Base-by-base conservation (phyloP, 2,797 vertebrate genomes). In the Xenopus petersii region DNA sequence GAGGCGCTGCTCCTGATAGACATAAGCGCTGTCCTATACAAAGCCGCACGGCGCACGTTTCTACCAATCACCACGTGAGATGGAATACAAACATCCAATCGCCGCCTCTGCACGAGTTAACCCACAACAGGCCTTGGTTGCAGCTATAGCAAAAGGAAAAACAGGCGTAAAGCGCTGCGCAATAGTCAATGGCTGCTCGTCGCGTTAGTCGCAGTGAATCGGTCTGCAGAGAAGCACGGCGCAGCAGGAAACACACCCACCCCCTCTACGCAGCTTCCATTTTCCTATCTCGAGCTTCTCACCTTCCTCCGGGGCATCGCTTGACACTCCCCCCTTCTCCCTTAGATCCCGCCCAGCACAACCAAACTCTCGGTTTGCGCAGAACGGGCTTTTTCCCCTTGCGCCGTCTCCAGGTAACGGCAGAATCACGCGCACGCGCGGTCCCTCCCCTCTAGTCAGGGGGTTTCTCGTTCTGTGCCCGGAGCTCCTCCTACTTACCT, bases 241-340 rank as follows among this genome's bases (percentile, higher is more conserved):
- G 10, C 48, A 12, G 10, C 49, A 42, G 6, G 36, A 4, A 4
- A 24, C 61, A 63, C 26, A 13, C 59, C 26, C 60, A 46, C 17
- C 30, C 21, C 21, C 24, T n/a, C 10, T 15, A 10, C 49, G 49
- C 49, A 21, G 62, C 21, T 42, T 42, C 36, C 36, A 42, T 42
- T 42, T 42, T 42, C 36, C 36, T 8, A 13, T 36, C 49, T 46
- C 16, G 3, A 0, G 54, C 12, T 1, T 17, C 76, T 65, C 58
- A 79, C 76, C 71, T 79, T 79, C 77, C 77, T 70, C 77, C 67
- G 51, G 76, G 66, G 76, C 76, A 73, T 74, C 66, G 76, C 76
- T 78, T 13, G 71, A 51, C 12, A 26, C 67, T 60, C 42, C 65
- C 24, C 62, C 12, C 36, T 12, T 30, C 4, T 42, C 58, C 55